A percentile compares a stretch with the other conserved stretches of the same genome.
Evolutionary conservation across 2,113 vertebrate species (phyloP).

Genomic region (Cariama cristata): DNA sequence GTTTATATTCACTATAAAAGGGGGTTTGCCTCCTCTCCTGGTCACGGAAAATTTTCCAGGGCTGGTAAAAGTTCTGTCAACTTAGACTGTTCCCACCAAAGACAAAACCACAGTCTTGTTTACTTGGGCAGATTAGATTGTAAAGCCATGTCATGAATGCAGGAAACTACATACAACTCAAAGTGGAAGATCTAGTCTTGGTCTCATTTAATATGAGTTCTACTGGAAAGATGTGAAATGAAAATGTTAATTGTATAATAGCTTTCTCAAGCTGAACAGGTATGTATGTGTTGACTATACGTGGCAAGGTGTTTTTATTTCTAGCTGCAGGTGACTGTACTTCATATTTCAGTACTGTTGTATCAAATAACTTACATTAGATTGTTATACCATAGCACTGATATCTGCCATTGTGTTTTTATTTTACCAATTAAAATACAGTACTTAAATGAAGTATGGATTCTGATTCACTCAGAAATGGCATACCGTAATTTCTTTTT

Average conservation of each 20-base stretch:
- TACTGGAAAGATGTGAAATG: background rate
- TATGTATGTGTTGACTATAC: too few relatives aligned
- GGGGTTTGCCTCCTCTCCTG: background rate
- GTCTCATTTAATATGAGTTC: background rate
- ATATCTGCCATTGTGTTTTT: background rate
- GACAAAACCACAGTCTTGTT: background rate
- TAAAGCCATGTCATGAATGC: background rate
- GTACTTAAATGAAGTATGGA: background rate
- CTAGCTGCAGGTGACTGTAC: background rate
- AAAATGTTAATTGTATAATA: background rate
- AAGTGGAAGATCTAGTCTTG: background rate
- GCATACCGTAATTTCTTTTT: background rate
- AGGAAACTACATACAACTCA: background rate
- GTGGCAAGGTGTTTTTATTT: background rate
- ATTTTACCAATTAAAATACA: background rate
- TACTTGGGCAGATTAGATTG: background rate
- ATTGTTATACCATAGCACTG: background rate
- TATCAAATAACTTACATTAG: background rate
- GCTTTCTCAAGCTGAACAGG: background rate
- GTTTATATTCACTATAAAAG: background rate
- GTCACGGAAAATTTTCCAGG: background rate
- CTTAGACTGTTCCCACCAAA: background rate
- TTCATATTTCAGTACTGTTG: background rate
- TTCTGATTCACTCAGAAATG: background rate
- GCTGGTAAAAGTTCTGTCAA: background rate